A percentile compares a stretch with the other conserved stretches of the same genome.
phyloP scores from a whole-genome alignment of 2,888 invertebrate genomes.

The Hypomecis punctinalis region DNA sequence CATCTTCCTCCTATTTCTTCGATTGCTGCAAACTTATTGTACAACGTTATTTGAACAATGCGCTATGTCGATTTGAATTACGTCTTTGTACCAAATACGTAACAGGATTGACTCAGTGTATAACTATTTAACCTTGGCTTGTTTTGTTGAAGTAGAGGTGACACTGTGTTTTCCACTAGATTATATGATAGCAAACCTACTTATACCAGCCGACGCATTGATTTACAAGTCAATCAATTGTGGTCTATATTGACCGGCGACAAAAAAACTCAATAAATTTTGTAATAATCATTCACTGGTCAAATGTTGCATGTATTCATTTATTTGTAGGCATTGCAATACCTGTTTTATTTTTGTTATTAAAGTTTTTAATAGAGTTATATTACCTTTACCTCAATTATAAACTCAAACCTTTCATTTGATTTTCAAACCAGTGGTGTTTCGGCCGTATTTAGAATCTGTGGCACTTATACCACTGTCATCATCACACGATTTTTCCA shows the following conservation, averaged over 20 bases:
- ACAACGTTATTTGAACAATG: slow-evolving; percentile 55
- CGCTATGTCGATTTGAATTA: slow-evolving; percentile 60
- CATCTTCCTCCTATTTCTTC: slow-evolving; percentile 29
- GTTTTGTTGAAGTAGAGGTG: slow-evolving; percentile 35
- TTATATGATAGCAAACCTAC: slow-evolving; percentile 4
- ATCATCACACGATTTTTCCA: slow-evolving; percentile 53
- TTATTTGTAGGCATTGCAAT: no score
- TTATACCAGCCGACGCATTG: slow-evolving; percentile 1
- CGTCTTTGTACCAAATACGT: slow-evolving; percentile 62
- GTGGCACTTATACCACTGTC: slow-evolving; percentile 51
- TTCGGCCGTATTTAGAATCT: slow-evolving; percentile 54
- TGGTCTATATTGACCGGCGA: neutral
- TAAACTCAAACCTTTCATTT: no score
- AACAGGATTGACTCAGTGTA: slow-evolving; percentile 62
- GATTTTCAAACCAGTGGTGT: neutral
- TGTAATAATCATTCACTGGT: neutral
- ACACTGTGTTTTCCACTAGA: slow-evolving; percentile 21
- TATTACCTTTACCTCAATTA: no score
- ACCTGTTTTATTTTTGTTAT: no score
- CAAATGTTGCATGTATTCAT: neutral
- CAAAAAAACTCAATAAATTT: slow-evolving; percentile 2
- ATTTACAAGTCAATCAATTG: slow-evolving; percentile 12
- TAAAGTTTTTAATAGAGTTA: no score
- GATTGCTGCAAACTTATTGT: slow-evolving; percentile 50
- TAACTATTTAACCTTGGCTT: slow-evolving; percentile 63